Evolutionary conservation across 1,140 invertebrate species (phyloP), one percentile per base, ranked within the genome.

Genomic region (Papilio helenus): DNA sequence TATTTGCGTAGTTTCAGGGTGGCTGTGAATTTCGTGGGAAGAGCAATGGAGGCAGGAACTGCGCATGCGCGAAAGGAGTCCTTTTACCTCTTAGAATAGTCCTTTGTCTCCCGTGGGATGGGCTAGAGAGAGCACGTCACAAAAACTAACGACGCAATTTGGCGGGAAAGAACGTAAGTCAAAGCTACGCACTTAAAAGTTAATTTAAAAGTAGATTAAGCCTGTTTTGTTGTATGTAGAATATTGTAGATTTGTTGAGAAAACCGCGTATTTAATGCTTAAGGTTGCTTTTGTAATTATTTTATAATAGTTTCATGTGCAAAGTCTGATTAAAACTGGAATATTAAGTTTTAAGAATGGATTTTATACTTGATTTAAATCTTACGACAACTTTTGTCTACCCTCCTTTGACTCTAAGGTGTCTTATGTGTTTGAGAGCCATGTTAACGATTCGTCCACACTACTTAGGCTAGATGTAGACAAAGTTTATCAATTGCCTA

Each of bases 131-230:
- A 74, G 44, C 72, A 74, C 72, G 72, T 74, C 44, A 23, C 23
- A 72, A 46, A 10, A 23, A n/a, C 14, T 51, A 23, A 49, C 39
- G 72, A 44, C 72, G 72, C n/a, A 49, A 44, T 73, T 73, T 16
- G 72, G 72, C 72, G 72, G 72, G 72, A 74, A 74, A 74, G 46
- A n/a, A n/a, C 42, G 72, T 74, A 49, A 74, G 72, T 72, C 39
- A 44, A 26, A 65, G 61, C 61, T 16, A 68, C 26, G 61, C 26
- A 68, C 26, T 29, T 29, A 68, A 16, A 68, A 68, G 61, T 26
- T 29, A 34, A 29, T 68, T 12, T 18, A 18, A 8, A 23, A 68
- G 20, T 61, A 20, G 9, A 58, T 3, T 18, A 49, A 49, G 46
- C 16, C 1, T 49, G 14, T 16, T 14, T 46, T 46, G 10, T 46